Conservation (phyloP, 2,113 vertebrate genomes). For the Mormyrus lacerda region DNA sequence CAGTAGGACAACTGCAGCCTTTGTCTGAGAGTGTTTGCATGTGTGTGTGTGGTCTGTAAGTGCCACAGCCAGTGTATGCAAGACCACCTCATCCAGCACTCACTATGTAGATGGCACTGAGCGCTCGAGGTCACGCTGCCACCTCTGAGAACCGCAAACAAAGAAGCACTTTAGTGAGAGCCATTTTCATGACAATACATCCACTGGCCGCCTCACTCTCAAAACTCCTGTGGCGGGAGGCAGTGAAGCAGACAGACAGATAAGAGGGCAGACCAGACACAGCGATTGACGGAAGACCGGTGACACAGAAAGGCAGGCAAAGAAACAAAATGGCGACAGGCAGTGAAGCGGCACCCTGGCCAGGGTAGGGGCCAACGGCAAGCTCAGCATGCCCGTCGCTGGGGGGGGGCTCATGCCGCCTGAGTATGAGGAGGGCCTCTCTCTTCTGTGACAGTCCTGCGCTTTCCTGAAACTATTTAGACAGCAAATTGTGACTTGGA, state of each 20-base stretch:
- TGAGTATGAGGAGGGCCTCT: neutral
- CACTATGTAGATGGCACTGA: neutral
- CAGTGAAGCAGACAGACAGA: neutral
- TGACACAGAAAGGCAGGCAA: neutral
- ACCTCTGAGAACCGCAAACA: neutral
- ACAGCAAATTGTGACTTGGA: neutral
- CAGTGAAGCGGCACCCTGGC: neutral
- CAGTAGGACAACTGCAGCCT: neutral
- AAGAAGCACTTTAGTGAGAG: neutral
- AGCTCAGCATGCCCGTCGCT: neutral
- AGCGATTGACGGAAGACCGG: neutral
- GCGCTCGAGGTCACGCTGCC: neutral
- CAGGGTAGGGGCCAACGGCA: neutral
- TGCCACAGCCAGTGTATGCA: neutral
- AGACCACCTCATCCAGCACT: neutral
- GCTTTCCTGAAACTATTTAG: neutral
- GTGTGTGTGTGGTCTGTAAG: neutral
- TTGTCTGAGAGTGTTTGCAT: neutral
- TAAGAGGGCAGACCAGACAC: neutral
- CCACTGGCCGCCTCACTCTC: neutral
- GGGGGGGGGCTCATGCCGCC: neutral
- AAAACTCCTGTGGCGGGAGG: neutral
- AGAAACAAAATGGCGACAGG: neutral
- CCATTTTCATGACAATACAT: neutral
- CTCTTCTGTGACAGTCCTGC: neutral